Percentiles rank a stretch among this genome's conserved stretches.
Conservation (phyloP, 2,113 vertebrate genomes). For the Oncorhynchus tshawytscha region DNA sequence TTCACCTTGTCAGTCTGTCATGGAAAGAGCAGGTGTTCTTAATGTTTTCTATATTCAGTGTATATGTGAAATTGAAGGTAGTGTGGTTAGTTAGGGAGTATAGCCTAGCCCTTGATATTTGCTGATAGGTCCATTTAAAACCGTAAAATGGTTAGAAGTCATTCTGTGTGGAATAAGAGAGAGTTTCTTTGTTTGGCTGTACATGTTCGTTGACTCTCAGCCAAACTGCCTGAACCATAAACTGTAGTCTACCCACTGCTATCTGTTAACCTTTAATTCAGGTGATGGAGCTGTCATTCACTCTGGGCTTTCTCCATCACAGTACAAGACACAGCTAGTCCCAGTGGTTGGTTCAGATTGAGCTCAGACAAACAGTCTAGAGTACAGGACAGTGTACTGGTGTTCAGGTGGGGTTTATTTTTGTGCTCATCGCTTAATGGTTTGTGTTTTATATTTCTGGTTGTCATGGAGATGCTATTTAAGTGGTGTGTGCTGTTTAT, state of each 20-base stretch:
- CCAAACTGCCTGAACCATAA: background rate
- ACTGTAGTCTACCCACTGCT: background rate
- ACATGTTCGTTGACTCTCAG: background rate
- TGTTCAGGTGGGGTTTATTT: too few relatives aligned
- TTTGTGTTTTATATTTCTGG: too few relatives aligned
- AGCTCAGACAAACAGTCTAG: background rate
- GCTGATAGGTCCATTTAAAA: too few relatives aligned
- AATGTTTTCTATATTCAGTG: background rate
- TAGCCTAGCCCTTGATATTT: background rate
- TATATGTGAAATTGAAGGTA: conserved; percentile 11
- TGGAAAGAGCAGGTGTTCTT: conserved; percentile 9
- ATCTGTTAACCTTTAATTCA: background rate
- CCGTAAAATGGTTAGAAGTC: background rate
- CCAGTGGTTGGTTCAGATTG: background rate
- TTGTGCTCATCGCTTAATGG: too few relatives aligned
- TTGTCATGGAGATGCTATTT: too few relatives aligned
- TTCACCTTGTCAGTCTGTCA: too few relatives aligned
- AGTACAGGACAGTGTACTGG: too few relatives aligned
- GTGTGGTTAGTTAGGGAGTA: background rate
- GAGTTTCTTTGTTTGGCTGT: background rate
- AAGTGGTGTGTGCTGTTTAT: too few relatives aligned
- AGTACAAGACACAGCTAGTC: too few relatives aligned
- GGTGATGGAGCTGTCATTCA: background rate
- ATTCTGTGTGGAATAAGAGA: background rate
- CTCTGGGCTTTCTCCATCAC: background rate